phyloP scores from a whole-genome alignment of 35 echinoderm and acorn worm genomes.

The Ptychodera flava region DNA sequence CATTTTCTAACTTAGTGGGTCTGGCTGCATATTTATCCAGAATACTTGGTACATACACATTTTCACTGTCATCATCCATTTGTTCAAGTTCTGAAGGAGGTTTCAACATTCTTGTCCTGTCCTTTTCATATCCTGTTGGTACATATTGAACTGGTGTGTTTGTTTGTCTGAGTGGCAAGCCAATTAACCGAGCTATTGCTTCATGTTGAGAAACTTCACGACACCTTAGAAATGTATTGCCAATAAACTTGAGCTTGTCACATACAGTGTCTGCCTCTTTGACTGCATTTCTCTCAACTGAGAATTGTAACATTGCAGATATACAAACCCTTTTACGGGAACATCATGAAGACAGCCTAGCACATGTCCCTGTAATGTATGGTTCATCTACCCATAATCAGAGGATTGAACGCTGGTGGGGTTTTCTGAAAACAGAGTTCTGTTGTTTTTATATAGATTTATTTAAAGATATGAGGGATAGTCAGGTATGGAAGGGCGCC shows the following conservation, averaged over 20 bases:
- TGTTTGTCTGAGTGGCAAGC: conserved; percentile 17
- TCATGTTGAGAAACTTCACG: conserved; percentile 31
- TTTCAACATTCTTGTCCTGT: conserved; percentile 22
- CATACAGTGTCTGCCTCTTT: neutral
- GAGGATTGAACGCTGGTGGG: conserved; percentile 7
- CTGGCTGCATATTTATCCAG: conserved; percentile 27
- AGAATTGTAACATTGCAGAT: conserved; percentile 9
- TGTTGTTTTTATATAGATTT: neutral
- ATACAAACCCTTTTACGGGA: conserved; percentile 8
- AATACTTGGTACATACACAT: conserved; percentile 8
- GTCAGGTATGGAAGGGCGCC: too few species aligned
- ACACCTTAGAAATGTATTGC: conserved; percentile 12
- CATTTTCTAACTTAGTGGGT: conserved; percentile 9
- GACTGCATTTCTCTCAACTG: neutral
- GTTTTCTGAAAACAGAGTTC: neutral
- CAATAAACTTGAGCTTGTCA: conserved; percentile 23
- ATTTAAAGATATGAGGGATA: neutral
- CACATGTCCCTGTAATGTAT: neutral
- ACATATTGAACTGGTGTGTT: conserved; percentile 14
- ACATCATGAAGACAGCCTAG: neutral
- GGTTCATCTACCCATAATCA: conserved; percentile 7
- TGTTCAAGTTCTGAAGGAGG: neutral
- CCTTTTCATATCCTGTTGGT: conserved; percentile 18
- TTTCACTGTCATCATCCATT: conserved; percentile 16
- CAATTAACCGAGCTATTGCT: conserved; percentile 19